Evolutionary conservation across 2,888 invertebrate species (phyloP), one percentile per base, ranked within the genome.

Genomic region (Diaphora mendica): DNA sequence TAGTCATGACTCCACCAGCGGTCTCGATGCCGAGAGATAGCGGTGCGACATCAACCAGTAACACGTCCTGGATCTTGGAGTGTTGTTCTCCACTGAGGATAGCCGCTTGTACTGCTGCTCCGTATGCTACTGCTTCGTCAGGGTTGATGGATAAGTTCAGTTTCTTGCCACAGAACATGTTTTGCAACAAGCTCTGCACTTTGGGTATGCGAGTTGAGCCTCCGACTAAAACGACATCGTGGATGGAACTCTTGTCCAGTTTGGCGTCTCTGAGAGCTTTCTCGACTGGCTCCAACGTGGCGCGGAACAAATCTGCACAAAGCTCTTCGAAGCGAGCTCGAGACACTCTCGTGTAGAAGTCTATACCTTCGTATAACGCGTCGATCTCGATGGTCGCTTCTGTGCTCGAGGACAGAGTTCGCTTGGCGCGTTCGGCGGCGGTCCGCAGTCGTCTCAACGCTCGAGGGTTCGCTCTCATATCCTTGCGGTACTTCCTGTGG

Each of bases 211-310:
- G 65, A 39, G 65, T 71, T 9, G 71, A 71, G 20, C 71, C 71
- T 39, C 71, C 71, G 2, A 71, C 71, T 64, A 71, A 48, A 17
- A 71, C 71, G 2, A 71, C 65, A 33, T 71, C 71, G 51, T 97
- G 96, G 76, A 97, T 97, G 72, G 96, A 92, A 26, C 93, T 91
- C 86, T 97, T 97, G 90, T 97, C 97, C 93, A 97, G 92, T 87
- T 97, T 97, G 2, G 97, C 97, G 86, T 98, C 97, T 62, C 94
- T 93, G 42, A 98, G 91, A 0, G 97, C 97, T 84, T 97, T 97
- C 85, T 97, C 97, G 0, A 98, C 97, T 0, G 97, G 97, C 73
- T 97, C 96, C 77, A 98, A 88, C 0, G 97, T 70, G 33, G 15
- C 30, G 33, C 70, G 70, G 70, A 70, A 70, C 26, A 70, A 30